These are phyloP conservation scores for Ailurus styani DNA, from an alignment of 2,113 vertebrate genomes.

Conservation along the genomic window DNA sequence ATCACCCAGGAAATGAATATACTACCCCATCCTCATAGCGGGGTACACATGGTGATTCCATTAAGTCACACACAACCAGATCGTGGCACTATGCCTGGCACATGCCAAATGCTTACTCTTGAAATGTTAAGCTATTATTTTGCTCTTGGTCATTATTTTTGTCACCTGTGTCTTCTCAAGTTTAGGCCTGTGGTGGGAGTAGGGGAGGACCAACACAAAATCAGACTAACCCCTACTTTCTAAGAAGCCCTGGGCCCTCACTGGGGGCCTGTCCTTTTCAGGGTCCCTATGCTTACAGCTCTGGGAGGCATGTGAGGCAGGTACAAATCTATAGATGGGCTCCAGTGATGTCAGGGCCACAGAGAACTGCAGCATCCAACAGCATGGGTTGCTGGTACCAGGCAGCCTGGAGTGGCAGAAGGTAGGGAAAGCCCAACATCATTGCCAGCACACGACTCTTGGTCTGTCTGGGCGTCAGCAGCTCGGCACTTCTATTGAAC, in stretches of 20 bases:
- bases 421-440: too few species aligned
- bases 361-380: neutral
- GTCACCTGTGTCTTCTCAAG: neutral
- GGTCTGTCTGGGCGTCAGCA: neutral
- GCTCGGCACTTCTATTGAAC: neutral
- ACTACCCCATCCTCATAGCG: neutral
- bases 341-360: neutral
- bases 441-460: neutral
- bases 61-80: neutral
- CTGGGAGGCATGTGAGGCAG: neutral
- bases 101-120: neutral
- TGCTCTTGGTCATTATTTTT: neutral
- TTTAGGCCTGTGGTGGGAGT: too few species aligned
- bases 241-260: neutral
- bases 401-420: neutral
- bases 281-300: neutral
- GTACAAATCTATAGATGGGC: neutral
- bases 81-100: neutral
- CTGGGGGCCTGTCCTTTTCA: neutral
- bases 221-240: neutral
- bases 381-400: neutral
- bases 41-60: too few species aligned
- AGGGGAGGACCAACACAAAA: neutral
- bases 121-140: neutral
- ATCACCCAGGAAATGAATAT: neutral